phyloP scores from a whole-genome alignment of 2,797 vertebrate genomes.

The Scleropages formosus region DNA sequence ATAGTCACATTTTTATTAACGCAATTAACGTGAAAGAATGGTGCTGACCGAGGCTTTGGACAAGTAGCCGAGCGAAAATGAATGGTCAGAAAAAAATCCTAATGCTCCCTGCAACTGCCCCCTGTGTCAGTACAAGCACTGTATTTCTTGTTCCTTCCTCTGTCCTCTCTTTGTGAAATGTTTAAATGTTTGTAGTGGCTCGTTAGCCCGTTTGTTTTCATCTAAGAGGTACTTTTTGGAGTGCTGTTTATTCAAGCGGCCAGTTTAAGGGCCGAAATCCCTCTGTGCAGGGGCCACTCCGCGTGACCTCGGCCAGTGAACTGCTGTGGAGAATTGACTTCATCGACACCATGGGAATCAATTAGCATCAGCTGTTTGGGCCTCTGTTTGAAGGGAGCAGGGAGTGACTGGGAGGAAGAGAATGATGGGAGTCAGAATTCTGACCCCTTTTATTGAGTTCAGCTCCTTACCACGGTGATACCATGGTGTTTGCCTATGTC shows the following conservation, averaged over 20 bases:
- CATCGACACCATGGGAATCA: constrained; percentile 79
- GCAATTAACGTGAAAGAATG: too few species aligned
- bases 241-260: constrained; percentile 68
- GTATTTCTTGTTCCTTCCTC: neutral
- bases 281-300: constrained; percentile 55
- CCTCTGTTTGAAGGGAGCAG: constrained; percentile 73
- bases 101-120: neutral
- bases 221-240: constrained; percentile 66
- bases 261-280: constrained; percentile 67
- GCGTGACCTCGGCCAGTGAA: constrained; percentile 73
- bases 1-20: neutral
- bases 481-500: constrained; percentile 82
- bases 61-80: neutral
- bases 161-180: constrained; percentile 2
- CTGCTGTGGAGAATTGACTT: constrained; percentile 75
- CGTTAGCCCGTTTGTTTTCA: constrained; percentile 55
- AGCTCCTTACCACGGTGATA: constrained; percentile 85
- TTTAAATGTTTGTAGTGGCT: neutral
- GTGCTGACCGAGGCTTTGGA: too few species aligned
- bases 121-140: too few species aligned
- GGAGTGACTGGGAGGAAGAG: constrained; percentile 74
- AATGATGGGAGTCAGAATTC: constrained; percentile 77
- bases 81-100: neutral
- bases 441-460: constrained; percentile 95
- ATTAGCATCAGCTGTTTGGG: constrained; percentile 81